These are phyloP conservation scores for Tinamus major DNA, from an alignment of 2,797 vertebrate genomes.

Conservation along the genomic window DNA sequence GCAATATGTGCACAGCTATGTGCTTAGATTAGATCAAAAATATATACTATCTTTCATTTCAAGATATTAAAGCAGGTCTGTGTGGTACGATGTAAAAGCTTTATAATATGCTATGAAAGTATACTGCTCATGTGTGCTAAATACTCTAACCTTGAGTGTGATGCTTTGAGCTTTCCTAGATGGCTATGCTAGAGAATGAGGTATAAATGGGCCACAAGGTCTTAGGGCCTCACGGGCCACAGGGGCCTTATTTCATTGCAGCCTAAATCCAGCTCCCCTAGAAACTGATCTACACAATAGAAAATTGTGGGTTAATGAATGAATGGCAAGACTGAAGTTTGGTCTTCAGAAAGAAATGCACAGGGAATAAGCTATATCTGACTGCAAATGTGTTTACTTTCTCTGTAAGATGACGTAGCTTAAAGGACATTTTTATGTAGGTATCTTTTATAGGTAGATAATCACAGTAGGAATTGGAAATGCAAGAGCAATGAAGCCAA, in stretches of 20 bases:
- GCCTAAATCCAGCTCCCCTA: not conserved
- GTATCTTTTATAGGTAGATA: not conserved
- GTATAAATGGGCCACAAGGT: not conserved
- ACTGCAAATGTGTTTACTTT: conserved; percentile 36
- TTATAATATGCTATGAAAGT: not conserved
- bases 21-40: not conserved
- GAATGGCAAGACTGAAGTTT: not conserved
- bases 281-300: not conserved
- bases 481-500: conserved; percentile 44
- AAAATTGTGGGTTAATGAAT: not conserved
- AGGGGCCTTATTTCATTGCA: not conserved
- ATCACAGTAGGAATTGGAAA: conserved; percentile 16
- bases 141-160: not conserved
- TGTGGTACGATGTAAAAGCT: not conserved
- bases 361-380: not conserved
- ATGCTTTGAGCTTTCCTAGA: not conserved
- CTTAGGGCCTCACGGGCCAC: not conserved
- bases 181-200: not conserved
- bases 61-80: not conserved
- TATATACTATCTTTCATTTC: not conserved
- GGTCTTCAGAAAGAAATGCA: conserved; percentile 31
- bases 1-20: not conserved
- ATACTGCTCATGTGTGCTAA: not conserved
- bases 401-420: conserved; percentile 6
- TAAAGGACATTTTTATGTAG: conserved; percentile 9